Evolutionary conservation across 2,888 invertebrate species (phyloP).

Genomic region (Caenorhabditis sp.): DNA sequence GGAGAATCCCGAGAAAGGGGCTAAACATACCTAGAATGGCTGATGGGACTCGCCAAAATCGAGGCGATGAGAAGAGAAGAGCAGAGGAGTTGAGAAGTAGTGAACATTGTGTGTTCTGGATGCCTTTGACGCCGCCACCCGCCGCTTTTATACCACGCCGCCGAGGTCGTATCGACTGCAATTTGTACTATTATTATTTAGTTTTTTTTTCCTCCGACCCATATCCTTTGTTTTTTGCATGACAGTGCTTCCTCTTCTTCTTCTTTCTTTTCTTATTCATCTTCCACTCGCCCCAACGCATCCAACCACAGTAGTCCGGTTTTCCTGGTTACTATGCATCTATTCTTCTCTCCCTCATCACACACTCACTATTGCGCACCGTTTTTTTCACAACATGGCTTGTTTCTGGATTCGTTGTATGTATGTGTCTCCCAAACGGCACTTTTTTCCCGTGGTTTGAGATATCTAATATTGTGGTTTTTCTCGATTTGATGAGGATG

Average conservation of each 20-base stretch:
- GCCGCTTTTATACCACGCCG: conserved; percentile 60
- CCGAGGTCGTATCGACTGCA: conserved; percentile 65
- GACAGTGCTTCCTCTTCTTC: conserved; percentile 19
- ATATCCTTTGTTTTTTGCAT: conserved; percentile 64
- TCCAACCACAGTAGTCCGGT: conserved; percentile 48
- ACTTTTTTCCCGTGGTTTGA: conserved; percentile 26
- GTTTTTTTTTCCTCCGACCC: conserved; percentile 67
- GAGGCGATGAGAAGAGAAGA: conserved; percentile 56
- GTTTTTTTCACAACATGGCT: conserved; percentile 4
- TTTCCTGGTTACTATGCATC: conserved; percentile 58
- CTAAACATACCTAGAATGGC: conserved; percentile 55
- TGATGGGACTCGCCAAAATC: conserved; percentile 51
- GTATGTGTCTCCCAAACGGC: conserved; percentile 21
- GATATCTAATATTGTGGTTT: conserved; percentile 24
- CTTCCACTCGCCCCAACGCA: conserved; percentile 1
- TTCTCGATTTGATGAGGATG: conserved; percentile 37
- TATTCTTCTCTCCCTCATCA: conserved; percentile 32
- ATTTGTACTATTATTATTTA: conserved; percentile 69
- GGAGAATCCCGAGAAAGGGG: background rate
- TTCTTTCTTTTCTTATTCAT: background rate
- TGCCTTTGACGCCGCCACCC: conserved; percentile 47
- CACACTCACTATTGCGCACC: conserved; percentile 20
- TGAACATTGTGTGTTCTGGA: conserved; percentile 64
- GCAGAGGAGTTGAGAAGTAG: conserved; percentile 57
- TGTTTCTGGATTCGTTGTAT: conserved; percentile 38